Percentiles rank a stretch among this genome's conserved stretches.
Conservation (phyloP, 2,888 invertebrate genomes). For the Monoplex corrugatus region DNA sequence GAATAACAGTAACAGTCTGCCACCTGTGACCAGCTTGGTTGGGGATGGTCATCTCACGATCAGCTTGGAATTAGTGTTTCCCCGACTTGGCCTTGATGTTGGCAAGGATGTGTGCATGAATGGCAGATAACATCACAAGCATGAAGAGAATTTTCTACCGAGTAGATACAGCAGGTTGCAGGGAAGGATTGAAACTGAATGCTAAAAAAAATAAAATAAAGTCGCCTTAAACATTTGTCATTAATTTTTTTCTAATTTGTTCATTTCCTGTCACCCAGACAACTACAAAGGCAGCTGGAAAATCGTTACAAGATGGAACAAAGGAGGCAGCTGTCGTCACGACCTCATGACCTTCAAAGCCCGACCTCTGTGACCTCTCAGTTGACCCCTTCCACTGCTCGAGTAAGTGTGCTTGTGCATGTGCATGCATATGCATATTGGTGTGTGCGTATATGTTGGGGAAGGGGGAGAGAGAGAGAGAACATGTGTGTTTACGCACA, state of each 20-base stretch:
- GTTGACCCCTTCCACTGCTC: not conserved
- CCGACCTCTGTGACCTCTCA: not conserved
- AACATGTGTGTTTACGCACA: not conserved
- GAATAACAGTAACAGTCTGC: too few relatives aligned
- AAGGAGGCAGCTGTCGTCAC: not conserved
- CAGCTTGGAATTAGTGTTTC: too few relatives aligned
- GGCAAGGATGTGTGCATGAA: too few relatives aligned
- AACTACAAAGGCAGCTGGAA: conserved; percentile 40
- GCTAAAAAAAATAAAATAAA: too few relatives aligned
- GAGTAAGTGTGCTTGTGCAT: not conserved
- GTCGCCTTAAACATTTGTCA: too few relatives aligned
- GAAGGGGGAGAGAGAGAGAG: not conserved
- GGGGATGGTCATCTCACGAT: too few relatives aligned
- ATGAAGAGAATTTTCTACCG: too few relatives aligned
- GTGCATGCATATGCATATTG: not conserved
- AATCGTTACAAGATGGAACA: not conserved
- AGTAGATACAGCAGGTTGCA: not conserved
- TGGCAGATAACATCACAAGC: not conserved
- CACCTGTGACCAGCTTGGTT: too few relatives aligned
- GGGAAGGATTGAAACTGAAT: not conserved
- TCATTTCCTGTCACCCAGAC: conserved; percentile 4
- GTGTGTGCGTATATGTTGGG: not conserved
- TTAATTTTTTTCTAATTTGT: not conserved
- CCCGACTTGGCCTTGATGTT: too few relatives aligned
- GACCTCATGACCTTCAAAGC: not conserved